Percentiles rank a stretch among this genome's conserved stretches.
Evolutionary conservation across 2,888 invertebrate species (phyloP).

Genomic region (Drosophila macrospina): DNA sequence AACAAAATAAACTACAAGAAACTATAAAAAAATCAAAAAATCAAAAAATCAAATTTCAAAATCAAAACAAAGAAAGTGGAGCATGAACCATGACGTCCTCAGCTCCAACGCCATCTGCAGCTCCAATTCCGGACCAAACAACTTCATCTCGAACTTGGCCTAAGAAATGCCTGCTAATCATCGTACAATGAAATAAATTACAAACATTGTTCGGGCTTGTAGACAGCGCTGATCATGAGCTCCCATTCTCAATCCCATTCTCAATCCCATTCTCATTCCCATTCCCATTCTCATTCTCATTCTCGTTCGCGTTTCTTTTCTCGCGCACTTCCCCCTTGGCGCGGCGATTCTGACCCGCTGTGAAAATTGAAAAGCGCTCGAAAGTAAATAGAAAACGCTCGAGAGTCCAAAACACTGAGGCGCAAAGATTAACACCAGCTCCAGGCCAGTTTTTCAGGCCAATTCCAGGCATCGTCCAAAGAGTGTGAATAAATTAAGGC

Average conservation of each 20-base stretch:
- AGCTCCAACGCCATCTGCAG: conserved; percentile 1
- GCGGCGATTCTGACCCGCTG: conserved; percentile 53
- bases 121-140: not conserved
- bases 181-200: conserved; percentile 82
- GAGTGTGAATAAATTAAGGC: conserved; percentile 84
- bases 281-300: too few species aligned
- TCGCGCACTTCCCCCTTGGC: not conserved
- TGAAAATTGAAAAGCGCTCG: conserved; percentile 77
- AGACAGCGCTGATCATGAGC: conserved; percentile 43
- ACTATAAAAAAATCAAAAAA: conserved; percentile 34
- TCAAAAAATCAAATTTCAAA: conserved; percentile 28
- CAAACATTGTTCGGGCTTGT: conserved; percentile 72
- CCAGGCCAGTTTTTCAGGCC: conserved; percentile 11
- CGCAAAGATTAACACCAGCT: conserved; percentile 71
- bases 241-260: not conserved
- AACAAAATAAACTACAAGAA: not conserved
- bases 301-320: not conserved
- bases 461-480: conserved; percentile 26
- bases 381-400: conserved; percentile 74
- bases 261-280: not conserved
- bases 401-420: conserved; percentile 47
- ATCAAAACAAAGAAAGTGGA: conserved; percentile 71
- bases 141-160: not conserved
- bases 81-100: conserved; percentile 49
- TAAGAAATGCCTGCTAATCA: conserved; percentile 81